These are phyloP conservation scores for Emys orbicularis DNA, from an alignment of 2,797 vertebrate species.

Conservation along the genomic window DNA sequence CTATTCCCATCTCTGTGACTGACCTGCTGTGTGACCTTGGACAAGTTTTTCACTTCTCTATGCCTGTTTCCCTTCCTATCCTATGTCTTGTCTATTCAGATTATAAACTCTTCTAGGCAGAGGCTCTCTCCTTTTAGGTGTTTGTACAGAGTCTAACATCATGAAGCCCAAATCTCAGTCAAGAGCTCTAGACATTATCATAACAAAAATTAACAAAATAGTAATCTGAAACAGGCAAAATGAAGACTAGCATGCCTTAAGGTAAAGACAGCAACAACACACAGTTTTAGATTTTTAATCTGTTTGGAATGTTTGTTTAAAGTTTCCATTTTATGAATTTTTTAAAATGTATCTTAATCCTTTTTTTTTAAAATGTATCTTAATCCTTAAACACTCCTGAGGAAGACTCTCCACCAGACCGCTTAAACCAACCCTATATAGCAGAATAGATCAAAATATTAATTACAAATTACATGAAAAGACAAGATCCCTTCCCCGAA, in stretches of 20 bases:
- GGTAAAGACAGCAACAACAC: not conserved
- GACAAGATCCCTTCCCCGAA: accelerated
- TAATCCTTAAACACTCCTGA: not conserved
- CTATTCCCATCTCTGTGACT: not conserved
- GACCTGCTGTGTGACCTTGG: not conserved
- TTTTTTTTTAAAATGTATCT: not conserved
- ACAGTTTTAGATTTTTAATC: accelerated
- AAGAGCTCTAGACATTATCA: not conserved
- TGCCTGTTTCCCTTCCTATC: not conserved
- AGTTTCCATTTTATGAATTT: not conserved
- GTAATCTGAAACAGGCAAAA: not conserved
- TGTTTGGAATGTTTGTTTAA: not conserved
- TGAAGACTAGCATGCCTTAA: not conserved
- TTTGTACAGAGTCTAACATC: not conserved
- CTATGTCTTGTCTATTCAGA: not conserved
- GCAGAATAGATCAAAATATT: not conserved
- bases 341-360: not conserved
- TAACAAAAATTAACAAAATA: not conserved
- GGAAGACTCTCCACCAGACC: not conserved
- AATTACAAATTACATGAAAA: not conserved
- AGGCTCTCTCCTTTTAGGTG: not conserved
- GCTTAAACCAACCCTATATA: accelerated
- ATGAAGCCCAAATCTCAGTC: not conserved
- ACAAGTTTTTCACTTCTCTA: not conserved
- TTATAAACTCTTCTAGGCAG: not conserved